Percentiles rank a stretch among this genome's conserved stretches.
Evolutionary conservation across 2,797 vertebrate species (phyloP).

Genomic region (Helicolenus hilgendorfi): DNA sequence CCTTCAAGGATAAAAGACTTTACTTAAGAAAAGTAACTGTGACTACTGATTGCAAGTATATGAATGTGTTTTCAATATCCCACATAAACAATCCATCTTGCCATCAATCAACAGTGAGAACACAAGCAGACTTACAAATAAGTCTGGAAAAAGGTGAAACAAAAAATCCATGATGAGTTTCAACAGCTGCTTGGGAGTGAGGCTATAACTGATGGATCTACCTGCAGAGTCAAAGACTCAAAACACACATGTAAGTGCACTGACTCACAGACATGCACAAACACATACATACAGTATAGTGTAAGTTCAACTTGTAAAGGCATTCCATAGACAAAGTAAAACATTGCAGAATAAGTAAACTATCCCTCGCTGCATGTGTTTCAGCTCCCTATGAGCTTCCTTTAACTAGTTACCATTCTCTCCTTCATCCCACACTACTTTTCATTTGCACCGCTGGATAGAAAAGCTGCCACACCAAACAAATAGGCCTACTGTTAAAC

Average conservation of each 20-base stretch:
- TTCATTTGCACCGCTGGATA: neutral
- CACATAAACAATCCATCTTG: neutral
- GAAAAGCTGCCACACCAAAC: neutral
- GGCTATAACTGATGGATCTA: neutral
- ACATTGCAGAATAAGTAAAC: neutral
- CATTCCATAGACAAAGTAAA: neutral
- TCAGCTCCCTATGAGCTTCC: neutral
- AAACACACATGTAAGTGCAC: conserved; percentile 11
- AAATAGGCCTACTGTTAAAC: neutral
- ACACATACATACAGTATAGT: neutral
- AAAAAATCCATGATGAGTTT: neutral
- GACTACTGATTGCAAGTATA: conserved; percentile 25
- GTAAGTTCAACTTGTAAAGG: neutral
- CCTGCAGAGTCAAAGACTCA: neutral
- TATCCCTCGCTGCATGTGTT: neutral
- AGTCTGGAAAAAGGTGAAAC: neutral
- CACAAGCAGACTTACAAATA: neutral
- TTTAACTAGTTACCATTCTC: neutral
- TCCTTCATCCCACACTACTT: neutral
- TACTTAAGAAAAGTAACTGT: neutral
- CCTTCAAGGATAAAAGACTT: neutral
- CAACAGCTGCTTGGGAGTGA: neutral
- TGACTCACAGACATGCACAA: neutral
- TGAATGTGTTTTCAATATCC: conserved; percentile 29
- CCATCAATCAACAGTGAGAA: neutral